Evolutionary conservation across 2,113 vertebrate species (phyloP).

Genomic region (Propithecus coquereli): DNA sequence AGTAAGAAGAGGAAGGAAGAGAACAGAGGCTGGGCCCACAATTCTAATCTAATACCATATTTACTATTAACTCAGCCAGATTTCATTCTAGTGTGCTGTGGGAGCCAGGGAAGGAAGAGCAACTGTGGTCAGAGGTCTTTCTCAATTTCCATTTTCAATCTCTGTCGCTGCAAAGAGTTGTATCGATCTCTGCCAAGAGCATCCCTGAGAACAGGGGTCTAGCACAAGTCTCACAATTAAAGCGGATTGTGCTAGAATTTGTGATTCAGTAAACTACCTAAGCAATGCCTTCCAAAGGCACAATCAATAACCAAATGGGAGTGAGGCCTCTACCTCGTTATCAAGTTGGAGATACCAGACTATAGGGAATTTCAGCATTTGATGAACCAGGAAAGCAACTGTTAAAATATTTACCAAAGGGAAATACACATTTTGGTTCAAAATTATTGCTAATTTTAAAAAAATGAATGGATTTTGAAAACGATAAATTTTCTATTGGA

Average conservation of each 20-base stretch:
- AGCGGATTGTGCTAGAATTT: background rate
- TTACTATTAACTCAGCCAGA: background rate
- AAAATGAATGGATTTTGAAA: background rate
- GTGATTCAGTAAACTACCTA: background rate
- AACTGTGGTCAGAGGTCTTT: background rate
- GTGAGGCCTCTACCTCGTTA: background rate
- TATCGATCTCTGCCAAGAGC: background rate
- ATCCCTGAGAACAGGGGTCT: background rate
- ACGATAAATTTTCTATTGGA: background rate
- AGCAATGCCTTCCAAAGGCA: background rate
- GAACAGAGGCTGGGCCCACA: background rate
- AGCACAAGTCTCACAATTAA: background rate
- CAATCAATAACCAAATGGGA: background rate
- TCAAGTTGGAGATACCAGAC: background rate
- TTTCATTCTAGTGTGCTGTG: background rate
- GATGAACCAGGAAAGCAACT: background rate
- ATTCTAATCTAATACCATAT: background rate
- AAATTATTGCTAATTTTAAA: background rate
- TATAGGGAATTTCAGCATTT: background rate
- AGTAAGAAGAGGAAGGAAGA: background rate
- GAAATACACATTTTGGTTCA: background rate
- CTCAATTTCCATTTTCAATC: background rate
- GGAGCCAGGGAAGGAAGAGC: too few relatives aligned
- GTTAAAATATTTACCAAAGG: background rate
- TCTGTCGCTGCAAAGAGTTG: background rate